Evolutionary conservation across 2,888 invertebrate genomes (phyloP).

Genomic region (Drosophila stalkeri): DNA sequence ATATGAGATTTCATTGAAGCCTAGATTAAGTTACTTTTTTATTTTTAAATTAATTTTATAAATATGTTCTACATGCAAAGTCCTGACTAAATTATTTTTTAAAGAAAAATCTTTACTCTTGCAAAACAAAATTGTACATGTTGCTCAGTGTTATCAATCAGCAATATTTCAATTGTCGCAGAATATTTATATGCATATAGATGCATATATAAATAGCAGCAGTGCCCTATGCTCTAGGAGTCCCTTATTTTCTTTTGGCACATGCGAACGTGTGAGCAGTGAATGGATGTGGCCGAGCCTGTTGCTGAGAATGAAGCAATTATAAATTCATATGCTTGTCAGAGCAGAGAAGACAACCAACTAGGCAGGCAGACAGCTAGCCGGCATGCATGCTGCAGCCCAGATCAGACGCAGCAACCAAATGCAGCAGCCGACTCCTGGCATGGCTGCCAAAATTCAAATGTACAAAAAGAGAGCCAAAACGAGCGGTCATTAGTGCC

Average conservation of each 20-base stretch:
- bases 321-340: constrained; percentile 70
- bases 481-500: constrained; percentile 65
- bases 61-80: too few relatives aligned
- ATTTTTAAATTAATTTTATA: too few relatives aligned
- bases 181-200: constrained; percentile 19
- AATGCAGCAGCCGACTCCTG: constrained; percentile 32
- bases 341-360: constrained; percentile 26
- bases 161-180: constrained; percentile 34
- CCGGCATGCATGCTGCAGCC: too few relatives aligned
- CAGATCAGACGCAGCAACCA: constrained; percentile 22
- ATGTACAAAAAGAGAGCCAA: constrained; percentile 9
- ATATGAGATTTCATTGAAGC: background rate
- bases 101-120: background rate
- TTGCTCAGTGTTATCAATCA: constrained; percentile 21
- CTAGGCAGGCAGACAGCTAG: constrained; percentile 13
- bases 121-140: background rate
- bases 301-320: constrained; percentile 64
- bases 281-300: constrained; percentile 21
- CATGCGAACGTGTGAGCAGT: constrained; percentile 8
- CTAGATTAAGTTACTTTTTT: background rate
- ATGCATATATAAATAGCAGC: constrained; percentile 29
- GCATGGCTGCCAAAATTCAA: constrained; percentile 61
- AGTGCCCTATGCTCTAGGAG: background rate
- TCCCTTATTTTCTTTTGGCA: constrained; percentile 27
- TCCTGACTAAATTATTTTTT: background rate